Evolutionary conservation across 2,888 invertebrate genomes (phyloP).

Genomic region (Alviniconcha strummeri): DNA sequence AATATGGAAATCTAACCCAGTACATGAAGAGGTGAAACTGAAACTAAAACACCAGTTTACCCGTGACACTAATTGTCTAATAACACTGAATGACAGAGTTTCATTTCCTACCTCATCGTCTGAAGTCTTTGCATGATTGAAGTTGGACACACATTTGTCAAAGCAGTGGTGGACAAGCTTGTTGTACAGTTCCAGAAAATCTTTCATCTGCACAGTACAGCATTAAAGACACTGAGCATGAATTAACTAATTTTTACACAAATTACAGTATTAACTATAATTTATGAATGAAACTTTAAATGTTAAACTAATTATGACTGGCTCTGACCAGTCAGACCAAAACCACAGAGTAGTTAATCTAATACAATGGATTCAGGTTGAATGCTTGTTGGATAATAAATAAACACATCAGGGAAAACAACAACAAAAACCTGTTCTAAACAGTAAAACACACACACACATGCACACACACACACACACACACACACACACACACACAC

Average conservation of each 20-base stretch:
- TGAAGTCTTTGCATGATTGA: slow-evolving; percentile 51
- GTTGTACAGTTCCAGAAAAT: slow-evolving; percentile 60
- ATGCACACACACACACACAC: neutral
- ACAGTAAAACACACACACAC: slow-evolving; percentile 4
- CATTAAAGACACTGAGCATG: neutral
- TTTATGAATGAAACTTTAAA: neutral
- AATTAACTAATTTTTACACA: neutral
- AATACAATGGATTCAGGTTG: neutral
- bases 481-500: neutral
- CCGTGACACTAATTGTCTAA: too few species aligned
- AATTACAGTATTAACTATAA: neutral
- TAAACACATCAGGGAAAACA: too few species aligned
- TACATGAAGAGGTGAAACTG: too few species aligned
- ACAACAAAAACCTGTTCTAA: too few species aligned
- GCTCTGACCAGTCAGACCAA: neutral
- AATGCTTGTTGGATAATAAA: too few species aligned
- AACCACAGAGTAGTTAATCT: neutral
- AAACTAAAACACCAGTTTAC: too few species aligned
- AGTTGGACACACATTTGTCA: slow-evolving; percentile 53
- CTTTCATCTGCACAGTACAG: slow-evolving; percentile 55
- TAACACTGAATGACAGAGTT: too few species aligned
- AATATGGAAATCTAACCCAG: too few species aligned
- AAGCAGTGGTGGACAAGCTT: slow-evolving; percentile 62
- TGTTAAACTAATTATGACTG: neutral
- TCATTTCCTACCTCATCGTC: slow-evolving; percentile 51